Evolutionary conservation across 2,888 invertebrate species (phyloP).

Genomic region (Flabesymbios commensalis): DNA sequence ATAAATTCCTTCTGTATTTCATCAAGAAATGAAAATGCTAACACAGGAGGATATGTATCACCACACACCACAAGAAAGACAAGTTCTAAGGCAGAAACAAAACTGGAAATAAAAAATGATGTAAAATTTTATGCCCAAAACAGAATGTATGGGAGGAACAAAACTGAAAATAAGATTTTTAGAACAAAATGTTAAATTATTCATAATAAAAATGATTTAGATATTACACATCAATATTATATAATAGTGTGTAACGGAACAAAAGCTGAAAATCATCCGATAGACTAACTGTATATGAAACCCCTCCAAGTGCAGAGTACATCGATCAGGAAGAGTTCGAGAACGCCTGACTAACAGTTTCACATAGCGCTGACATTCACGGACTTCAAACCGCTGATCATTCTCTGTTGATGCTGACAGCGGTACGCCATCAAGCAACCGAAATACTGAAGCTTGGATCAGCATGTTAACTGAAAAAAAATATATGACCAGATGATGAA

Average conservation of each 20-base stretch:
- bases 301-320: conserved; percentile 53
- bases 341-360: conserved; percentile 49
- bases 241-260: no score
- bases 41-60: conserved; percentile 59
- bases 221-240: no score
- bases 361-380: conserved; percentile 23
- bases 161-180: no score
- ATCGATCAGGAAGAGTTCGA: conserved; percentile 57
- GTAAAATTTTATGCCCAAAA: no score
- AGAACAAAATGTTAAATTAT: no score
- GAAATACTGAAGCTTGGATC: not conserved
- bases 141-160: no score
- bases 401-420: conserved; percentile 25
- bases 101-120: no score
- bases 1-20: conserved; percentile 63
- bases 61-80: conserved; percentile 61
- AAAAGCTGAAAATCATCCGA: not conserved
- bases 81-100: conserved; percentile 58
- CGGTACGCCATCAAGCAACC: conserved; percentile 21
- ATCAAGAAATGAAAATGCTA: conserved; percentile 63
- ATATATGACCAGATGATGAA: no score
- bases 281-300: conserved; percentile 60
- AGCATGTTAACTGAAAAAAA: not conserved
- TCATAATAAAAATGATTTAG: no score
- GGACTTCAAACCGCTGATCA: conserved; percentile 8